Percentiles rank a stretch among this genome's conserved stretches.
These are phyloP conservation scores for Emmelina monodactyla DNA, from an alignment of 2,888 invertebrate genomes.

Conservation along the genomic window DNA sequence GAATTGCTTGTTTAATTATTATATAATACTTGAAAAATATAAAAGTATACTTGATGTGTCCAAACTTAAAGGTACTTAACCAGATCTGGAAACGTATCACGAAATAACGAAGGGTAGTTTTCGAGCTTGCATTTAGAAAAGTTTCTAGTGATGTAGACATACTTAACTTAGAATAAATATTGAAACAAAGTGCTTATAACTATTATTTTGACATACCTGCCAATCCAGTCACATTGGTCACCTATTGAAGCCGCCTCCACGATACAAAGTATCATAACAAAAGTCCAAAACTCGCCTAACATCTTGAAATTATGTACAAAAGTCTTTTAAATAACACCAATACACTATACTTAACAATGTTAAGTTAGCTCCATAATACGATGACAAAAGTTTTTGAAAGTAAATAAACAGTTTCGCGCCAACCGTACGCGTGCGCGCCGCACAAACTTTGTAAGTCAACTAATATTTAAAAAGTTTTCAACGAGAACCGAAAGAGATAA, in stretches of 20 bases:
- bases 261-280: constrained; percentile 43
- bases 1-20: too few relatives aligned
- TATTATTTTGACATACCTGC: constrained; percentile 60
- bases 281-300: constrained; percentile 41
- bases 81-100: too few relatives aligned
- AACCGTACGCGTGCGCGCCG: constrained; percentile 19
- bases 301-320: constrained; percentile 25
- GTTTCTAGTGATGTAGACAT: constrained; percentile 26
- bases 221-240: constrained; percentile 75
- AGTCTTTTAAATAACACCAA: constrained; percentile 24
- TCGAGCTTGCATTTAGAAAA: constrained; percentile 13
- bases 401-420: constrained; percentile 30
- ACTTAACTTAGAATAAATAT: constrained; percentile 13
- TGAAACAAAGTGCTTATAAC: not conserved
- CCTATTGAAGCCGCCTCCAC: constrained; percentile 68
- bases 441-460: constrained; percentile 26
- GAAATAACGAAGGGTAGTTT: too few relatives aligned
- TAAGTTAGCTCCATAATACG: constrained; percentile 20
- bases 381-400: constrained; percentile 17
- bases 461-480: too few relatives aligned
- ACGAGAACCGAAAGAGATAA: too few relatives aligned
- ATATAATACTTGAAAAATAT: too few relatives aligned
- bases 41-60: too few relatives aligned
- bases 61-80: too few relatives aligned
- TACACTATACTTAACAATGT: constrained; percentile 22